These are phyloP conservation scores for Scaptomyza graminum DNA, from an alignment of 1,140 invertebrate genomes.

Conservation along the genomic window DNA sequence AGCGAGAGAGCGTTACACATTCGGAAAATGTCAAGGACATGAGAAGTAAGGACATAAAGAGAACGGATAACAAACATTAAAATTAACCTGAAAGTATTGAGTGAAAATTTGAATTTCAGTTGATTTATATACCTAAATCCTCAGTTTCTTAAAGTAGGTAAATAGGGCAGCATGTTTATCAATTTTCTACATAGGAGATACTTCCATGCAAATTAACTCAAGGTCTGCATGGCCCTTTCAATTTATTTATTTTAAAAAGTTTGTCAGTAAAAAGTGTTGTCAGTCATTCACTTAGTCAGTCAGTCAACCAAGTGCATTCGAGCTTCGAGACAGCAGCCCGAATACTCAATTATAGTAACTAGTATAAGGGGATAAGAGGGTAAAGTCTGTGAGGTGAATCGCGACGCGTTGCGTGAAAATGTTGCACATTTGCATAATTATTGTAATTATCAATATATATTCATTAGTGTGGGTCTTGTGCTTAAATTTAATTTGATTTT, in stretches of 20 bases:
- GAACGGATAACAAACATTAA: not conserved
- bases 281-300: conserved; percentile 15
- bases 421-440: conserved; percentile 78
- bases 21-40: conserved; percentile 64
- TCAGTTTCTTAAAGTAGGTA: conserved; percentile 13
- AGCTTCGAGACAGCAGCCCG: not conserved
- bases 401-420: conserved; percentile 53
- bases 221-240: conserved; percentile 38
- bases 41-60: not conserved
- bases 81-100: conserved; percentile 12
- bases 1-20: conserved; percentile 54
- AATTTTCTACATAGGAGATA: not conserved
- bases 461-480: conserved; percentile 68
- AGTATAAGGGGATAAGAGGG: not conserved
- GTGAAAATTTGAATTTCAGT: conserved; percentile 5
- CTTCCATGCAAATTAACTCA: conserved; percentile 30
- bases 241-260: too few relatives aligned
- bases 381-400: conserved; percentile 23
- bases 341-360: conserved; percentile 7
- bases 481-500: conserved; percentile 75
- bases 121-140: conserved; percentile 16
- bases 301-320: conserved; percentile 24
- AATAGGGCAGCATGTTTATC: not conserved
- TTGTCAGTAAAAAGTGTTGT: conserved; percentile 2
- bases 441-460: conserved; percentile 78